These are phyloP conservation scores for Poeciliopsis prolifica DNA, from an alignment of 2,113 vertebrate species.

Conservation along the genomic window DNA sequence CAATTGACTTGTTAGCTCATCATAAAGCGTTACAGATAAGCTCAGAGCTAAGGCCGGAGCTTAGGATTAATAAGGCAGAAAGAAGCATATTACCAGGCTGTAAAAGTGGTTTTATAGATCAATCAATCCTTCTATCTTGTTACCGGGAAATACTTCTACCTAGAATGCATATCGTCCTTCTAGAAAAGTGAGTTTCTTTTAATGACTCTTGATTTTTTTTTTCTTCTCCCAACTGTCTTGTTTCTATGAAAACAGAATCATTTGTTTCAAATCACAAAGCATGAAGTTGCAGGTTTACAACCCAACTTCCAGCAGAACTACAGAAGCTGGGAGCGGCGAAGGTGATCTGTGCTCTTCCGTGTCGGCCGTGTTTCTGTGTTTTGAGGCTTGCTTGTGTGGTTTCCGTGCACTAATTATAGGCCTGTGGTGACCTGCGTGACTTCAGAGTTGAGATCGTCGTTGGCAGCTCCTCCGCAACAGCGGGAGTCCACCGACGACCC, in stretches of 20 bases:
- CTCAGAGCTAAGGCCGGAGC: not conserved
- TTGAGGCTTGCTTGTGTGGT: not conserved
- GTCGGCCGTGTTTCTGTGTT: not conserved
- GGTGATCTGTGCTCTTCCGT: conserved; percentile 11
- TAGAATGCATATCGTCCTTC: not conserved
- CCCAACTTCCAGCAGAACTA: conserved; percentile 4
- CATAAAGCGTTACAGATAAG: not conserved
- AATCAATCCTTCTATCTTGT: not conserved
- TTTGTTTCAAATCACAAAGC: not conserved
- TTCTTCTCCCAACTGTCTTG: not conserved
- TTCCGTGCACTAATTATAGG: conserved; percentile 62
- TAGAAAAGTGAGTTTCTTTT: not conserved
- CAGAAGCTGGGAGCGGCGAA: conserved; percentile 2
- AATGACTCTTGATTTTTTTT: not conserved
- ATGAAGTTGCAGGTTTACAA: not conserved
- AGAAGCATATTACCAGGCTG: not conserved
- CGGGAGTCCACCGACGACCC: conserved; percentile 85
- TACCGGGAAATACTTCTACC: not conserved
- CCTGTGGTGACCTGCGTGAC: conserved; percentile 81
- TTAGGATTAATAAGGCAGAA: conserved; percentile 14
- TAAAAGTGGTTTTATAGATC: conserved; percentile 20
- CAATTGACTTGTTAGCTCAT: conserved; percentile 8
- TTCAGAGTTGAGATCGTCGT: conserved; percentile 86
- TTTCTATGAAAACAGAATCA: not conserved
- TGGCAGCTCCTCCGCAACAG: conserved; percentile 58